Conservation (phyloP, 2,113 vertebrate genomes). For the Chascanopsetta lugubris region DNA sequence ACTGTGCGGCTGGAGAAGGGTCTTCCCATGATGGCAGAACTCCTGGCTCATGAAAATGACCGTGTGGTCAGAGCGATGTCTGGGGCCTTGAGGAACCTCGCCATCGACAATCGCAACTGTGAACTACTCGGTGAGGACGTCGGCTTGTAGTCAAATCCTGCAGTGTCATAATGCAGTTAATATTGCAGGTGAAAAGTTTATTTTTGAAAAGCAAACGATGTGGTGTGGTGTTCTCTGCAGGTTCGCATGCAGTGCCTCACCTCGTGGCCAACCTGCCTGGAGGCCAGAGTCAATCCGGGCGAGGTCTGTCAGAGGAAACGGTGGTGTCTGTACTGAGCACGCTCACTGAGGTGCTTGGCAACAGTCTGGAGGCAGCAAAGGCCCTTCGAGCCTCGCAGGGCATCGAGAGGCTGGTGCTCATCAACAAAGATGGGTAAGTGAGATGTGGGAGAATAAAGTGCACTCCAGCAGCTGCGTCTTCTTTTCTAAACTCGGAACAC, state of each 20-base stretch:
- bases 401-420: conserved; percentile 94
- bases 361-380: conserved; percentile 93
- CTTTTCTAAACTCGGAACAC: no score
- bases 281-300: conserved; percentile 86
- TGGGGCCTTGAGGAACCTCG: conserved; percentile 92
- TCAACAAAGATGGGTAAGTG: conserved; percentile 91
- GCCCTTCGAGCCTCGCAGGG: conserved; percentile 90
- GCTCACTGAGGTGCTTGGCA: conserved; percentile 90
- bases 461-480: no score
- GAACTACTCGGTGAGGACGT: conserved; percentile 89
- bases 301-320: conserved; percentile 88
- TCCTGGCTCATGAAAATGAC: conserved; percentile 87
- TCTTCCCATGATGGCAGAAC: conserved; percentile 91
- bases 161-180: not conserved
- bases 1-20: conserved; percentile 94
- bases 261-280: conserved; percentile 92
- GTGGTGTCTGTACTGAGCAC: conserved; percentile 93
- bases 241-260: conserved; percentile 87
- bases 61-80: conserved; percentile 94
- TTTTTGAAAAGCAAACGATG: not conserved
- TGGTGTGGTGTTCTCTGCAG: conserved; percentile 29
- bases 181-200: not conserved
- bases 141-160: not conserved
- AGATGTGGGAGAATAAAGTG: not conserved
- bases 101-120: conserved; percentile 91